These are phyloP conservation scores for Azemiops feae DNA, from an alignment of 2,113 vertebrate species.

Conservation along the genomic window DNA sequence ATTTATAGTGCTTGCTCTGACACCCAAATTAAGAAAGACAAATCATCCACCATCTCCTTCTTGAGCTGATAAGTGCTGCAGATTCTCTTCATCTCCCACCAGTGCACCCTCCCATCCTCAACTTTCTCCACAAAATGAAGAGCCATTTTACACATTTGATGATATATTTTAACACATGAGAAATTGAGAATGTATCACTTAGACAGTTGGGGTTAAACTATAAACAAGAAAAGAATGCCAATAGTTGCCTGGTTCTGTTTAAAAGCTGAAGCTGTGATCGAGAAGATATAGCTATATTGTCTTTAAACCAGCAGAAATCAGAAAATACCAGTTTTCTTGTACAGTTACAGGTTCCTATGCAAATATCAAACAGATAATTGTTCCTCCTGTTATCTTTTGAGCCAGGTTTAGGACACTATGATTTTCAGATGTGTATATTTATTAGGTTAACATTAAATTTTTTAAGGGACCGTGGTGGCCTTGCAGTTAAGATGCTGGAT, in stretches of 20 bases:
- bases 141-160: not conserved
- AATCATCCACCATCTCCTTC: slow-evolving; percentile 5
- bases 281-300: not conserved
- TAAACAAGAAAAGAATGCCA: not conserved
- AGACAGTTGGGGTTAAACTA: not conserved
- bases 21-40: slow-evolving; percentile 29
- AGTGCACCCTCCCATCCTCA: not conserved
- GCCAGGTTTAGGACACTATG: not conserved
- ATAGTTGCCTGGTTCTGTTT: not conserved
- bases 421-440: not conserved
- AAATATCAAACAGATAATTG: not conserved
- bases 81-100: not conserved
- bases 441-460: not conserved
- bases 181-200: not conserved
- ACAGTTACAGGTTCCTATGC: too few species aligned
- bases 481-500: too few species aligned
- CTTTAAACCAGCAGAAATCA: not conserved
- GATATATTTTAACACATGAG: not conserved
- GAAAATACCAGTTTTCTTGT: not conserved
- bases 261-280: not conserved
- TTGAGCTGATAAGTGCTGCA: not conserved
- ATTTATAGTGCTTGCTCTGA: slow-evolving; percentile 26
- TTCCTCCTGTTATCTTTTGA: not conserved
- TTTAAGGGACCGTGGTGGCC: too few species aligned
- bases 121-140: not conserved